These are phyloP conservation scores for Dorcus hopei DNA, from an alignment of 2,888 invertebrate genomes.

Conservation along the genomic window DNA sequence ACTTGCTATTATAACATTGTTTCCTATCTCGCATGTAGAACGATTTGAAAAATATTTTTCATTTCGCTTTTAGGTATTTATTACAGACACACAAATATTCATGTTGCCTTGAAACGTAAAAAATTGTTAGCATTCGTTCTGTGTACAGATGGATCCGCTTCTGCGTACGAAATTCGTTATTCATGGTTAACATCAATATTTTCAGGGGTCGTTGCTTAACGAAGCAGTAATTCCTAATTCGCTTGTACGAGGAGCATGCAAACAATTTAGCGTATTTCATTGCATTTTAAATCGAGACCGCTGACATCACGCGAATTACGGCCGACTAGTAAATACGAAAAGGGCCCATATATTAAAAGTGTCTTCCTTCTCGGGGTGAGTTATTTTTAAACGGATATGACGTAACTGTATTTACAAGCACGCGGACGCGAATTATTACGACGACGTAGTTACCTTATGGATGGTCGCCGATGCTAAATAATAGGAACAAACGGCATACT, in stretches of 20 bases:
- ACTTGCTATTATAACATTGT: too few species aligned
- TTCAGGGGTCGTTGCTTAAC: not conserved
- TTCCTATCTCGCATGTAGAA: too few species aligned
- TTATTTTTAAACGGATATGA: slow-evolving; percentile 17
- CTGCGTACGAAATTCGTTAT: not conserved
- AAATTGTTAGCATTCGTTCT: too few species aligned
- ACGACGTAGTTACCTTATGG: not conserved
- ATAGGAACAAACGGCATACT: too few species aligned
- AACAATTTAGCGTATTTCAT: slow-evolving; percentile 1
- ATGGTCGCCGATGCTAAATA: too few species aligned
- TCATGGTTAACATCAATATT: not conserved
- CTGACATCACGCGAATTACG: not conserved
- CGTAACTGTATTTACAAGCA: slow-evolving; percentile 14
- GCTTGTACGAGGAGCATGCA: not conserved
- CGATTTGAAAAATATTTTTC: too few species aligned
- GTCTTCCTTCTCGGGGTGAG: slow-evolving; percentile 1
- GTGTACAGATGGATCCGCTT: too few species aligned
- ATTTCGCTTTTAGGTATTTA: too few species aligned
- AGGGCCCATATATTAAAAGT: not conserved
- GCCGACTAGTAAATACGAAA: not conserved
- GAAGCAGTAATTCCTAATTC: not conserved
- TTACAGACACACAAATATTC: too few species aligned
- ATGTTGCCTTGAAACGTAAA: too few species aligned
- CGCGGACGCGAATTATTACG: slow-evolving; percentile 13
- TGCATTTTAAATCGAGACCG: not conserved